phyloP scores from a whole-genome alignment of 2,888 invertebrate species.

The Rhimphoctona megacephalus region DNA sequence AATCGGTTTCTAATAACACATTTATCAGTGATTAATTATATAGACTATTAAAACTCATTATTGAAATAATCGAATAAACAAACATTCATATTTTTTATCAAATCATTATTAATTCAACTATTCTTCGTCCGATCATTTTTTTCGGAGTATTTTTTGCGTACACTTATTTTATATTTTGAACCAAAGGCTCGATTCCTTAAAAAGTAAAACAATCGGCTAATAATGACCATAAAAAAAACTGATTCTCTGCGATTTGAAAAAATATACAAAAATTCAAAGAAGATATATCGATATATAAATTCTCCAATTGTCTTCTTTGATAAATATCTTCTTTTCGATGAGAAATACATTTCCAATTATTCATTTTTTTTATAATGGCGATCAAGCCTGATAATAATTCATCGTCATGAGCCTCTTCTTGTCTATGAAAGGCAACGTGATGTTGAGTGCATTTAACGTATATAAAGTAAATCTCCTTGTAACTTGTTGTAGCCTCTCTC shows the following conservation, averaged over 20 bases:
- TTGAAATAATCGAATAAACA: background rate
- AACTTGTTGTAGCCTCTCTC: conserved; percentile 33
- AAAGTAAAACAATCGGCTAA: too few species aligned
- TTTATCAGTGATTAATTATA: background rate
- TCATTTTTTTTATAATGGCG: background rate
- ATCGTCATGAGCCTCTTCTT: conserved; percentile 20
- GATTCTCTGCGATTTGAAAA: background rate
- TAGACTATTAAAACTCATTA: background rate
- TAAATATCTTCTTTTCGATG: background rate
- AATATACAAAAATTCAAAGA: background rate
- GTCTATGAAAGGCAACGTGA: conserved; percentile 39
- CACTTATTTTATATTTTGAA: too few species aligned
- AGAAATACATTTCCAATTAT: background rate
- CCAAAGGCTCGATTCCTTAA: too few species aligned
- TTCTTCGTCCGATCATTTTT: too few species aligned
- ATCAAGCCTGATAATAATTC: conserved; percentile 8
- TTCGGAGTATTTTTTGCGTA: too few species aligned
- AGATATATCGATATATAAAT: background rate
- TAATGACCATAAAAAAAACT: too few species aligned
- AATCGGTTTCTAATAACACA: background rate
- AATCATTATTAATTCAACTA: too few species aligned
- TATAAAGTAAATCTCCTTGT: conserved; percentile 55
- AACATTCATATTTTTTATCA: background rate
- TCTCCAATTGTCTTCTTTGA: background rate
- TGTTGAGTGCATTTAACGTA: conserved; percentile 48